Base-by-base conservation (phyloP, 35 echinoderm and acorn worm species). In the Heliocidaris erythrogramma region DNA sequence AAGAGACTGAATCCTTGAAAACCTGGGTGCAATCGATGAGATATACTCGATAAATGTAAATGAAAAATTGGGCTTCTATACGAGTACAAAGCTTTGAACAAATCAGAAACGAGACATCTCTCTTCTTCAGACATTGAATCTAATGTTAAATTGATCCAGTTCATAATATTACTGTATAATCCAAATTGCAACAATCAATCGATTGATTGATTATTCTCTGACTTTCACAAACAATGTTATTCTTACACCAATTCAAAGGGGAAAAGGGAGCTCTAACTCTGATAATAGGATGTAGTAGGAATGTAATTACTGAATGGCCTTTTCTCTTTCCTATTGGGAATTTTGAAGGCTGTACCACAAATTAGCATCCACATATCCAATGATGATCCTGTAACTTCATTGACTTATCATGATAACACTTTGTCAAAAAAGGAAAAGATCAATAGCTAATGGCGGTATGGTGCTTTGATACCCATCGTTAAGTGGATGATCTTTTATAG, bases 391-490 rank as follows among this genome's bases (percentile, higher is more conserved):
- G 87, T 89, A 89, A 47, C 42, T 32, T 47, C 87, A 89, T 89
- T 16, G 31, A 89, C 47, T 88, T 47, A 89, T 32, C 31, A 11
- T 27, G 87, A 42, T 48, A 31, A 32, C 87, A 48, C 31, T 47
- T 47, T 48, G 30, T 42, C 32, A 48, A 32, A 47, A 13, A 89
- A 11, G 8, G 87, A 89, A 89, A 18, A 78, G 65, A 89, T 89
- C 87, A 89, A 89, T 89, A 89, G 87, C 47, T 32, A 89, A 89
- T 89, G 11, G 87, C 87, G 87, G 87, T 48, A 89, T 27, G 24
- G 87, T 89, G 31, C 47, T 89, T 89, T 89, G 87, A 47, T 14
- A 32, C 14, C 12, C 1, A 48, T 3, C 31, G 30, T 31, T 3
- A 32, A 17, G 87, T 89, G 87, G 87, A 31, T 47, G 87, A 89